A percentile compares a stretch with the other conserved stretches of the same genome.
phyloP scores from a whole-genome alignment of 2,888 invertebrate species.

The Pheosia gnoma region DNA sequence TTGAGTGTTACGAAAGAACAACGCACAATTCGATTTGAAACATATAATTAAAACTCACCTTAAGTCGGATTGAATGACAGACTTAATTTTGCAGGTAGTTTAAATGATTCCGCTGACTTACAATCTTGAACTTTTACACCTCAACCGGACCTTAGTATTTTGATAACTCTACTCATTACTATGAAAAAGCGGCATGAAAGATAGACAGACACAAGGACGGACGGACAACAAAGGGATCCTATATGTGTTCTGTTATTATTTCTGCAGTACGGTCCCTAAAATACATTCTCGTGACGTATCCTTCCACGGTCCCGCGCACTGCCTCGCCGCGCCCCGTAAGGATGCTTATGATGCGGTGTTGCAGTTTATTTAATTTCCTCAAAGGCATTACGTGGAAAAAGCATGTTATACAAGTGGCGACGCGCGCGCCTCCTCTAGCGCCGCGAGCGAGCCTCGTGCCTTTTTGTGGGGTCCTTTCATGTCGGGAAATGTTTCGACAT shows the following conservation, averaged over 20 bases:
- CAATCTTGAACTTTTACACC: no score
- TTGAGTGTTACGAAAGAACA: no score
- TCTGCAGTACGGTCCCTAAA: neutral
- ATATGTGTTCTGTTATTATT: no score
- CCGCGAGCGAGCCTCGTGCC: conserved; percentile 13
- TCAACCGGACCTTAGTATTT: no score
- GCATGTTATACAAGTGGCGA: conserved; percentile 67
- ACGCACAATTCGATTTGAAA: no score
- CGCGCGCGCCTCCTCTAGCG: conserved; percentile 30
- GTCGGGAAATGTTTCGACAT: conserved; percentile 38
- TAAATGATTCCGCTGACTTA: no score
- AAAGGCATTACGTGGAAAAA: conserved; percentile 80
- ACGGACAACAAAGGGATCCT: no score
- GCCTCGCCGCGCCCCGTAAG: conserved; percentile 52
- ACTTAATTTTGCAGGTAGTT: no score
- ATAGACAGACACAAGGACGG: no score
- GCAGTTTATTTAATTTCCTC: conserved; percentile 83
- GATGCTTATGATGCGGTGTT: conserved; percentile 78
- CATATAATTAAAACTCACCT: neutral
- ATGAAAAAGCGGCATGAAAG: no score
- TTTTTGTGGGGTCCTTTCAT: conserved; percentile 40
- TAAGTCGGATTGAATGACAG: neutral
- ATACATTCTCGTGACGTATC: conserved; percentile 21
- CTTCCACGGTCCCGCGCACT: conserved; percentile 34
- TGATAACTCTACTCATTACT: no score